Base-by-base conservation (phyloP, 2,113 vertebrate genomes). In the Paraplagusia blochii region DNA sequence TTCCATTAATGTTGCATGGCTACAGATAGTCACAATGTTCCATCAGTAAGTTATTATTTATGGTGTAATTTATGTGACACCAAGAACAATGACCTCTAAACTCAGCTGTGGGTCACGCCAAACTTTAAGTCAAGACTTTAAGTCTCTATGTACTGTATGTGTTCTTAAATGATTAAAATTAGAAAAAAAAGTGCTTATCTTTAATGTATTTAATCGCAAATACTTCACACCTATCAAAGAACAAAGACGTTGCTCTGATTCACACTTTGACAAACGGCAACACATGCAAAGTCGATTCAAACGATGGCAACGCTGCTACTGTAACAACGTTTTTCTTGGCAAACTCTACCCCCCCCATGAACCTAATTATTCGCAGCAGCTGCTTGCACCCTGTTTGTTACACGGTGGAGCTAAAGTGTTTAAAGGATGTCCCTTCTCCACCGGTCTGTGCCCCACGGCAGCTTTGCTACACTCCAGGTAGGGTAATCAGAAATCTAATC, bases 311-410 rank as follows among this genome's bases (percentile, higher is more conserved):
- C 74, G 79, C 55, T 33, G 74, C 88, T 85, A 80, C 85, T 87
- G 80, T 75, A 87, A 87, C 79, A 90, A 88, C 80, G 79, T 90
- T 91, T 85, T 80, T 85, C 76, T 88, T 90, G 88, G 88, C 89
- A 79, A 65, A 57, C 44, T 5, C 64, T 66, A 51, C 13, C 29
- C 51, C 72, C 71, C 71, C 77, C 77, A 45, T 63, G 73, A 86
- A 80, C 76, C 61, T 79, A 76, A 85, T 89, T 83, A 87, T 88
- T 86, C 80, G 69, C 81, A 86, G 80, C 89, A 89, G 84, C 87
- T 90, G 90, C 74, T 76, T 62, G n/a, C 53, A 74, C 56, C 71
- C 75, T 84, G 88, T 88, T 90, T 88, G 85, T 59, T 82, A 63
- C 76, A 73, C 50, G 74, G 77, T 53, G 63, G 79, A 74, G 63